Conservation (phyloP, 2,113 vertebrate species). For the Uria lomvia region DNA sequence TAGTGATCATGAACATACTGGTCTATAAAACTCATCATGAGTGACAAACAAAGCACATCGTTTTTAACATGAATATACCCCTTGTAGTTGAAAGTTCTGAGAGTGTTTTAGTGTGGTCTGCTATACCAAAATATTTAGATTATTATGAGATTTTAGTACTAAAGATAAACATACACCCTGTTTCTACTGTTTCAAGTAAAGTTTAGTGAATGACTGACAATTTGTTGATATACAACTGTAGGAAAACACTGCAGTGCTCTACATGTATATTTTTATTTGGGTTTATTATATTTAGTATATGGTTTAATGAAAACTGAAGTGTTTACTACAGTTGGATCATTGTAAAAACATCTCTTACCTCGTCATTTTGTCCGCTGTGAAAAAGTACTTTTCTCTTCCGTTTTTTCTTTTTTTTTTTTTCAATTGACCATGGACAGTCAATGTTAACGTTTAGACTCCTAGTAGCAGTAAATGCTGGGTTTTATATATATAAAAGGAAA, state of each 20-base stretch:
- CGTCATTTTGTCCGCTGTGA: constrained; percentile 58
- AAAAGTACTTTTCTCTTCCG: neutral
- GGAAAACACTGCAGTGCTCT: constrained; percentile 49
- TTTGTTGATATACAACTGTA: constrained; percentile 44
- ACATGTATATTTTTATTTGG: constrained; percentile 68
- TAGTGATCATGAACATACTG: neutral
- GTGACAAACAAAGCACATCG: constrained; percentile 21
- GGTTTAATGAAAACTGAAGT: constrained; percentile 62
- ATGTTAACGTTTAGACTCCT: constrained; percentile 45
- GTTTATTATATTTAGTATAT: constrained; percentile 50
- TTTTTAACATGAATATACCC: constrained; percentile 55
- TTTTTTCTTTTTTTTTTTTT: neutral
- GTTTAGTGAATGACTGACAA: constrained; percentile 26
- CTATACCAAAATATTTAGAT: constrained; percentile 64
- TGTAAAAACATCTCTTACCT: constrained; percentile 49
- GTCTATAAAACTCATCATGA: constrained; percentile 31
- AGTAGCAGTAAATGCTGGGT: constrained; percentile 55
- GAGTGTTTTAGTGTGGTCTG: constrained; percentile 63
- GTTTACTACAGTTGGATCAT: constrained; percentile 60
- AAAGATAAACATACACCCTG: constrained; percentile 8
- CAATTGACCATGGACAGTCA: constrained; percentile 20
- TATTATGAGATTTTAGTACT: constrained; percentile 23
- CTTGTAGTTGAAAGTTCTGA: constrained; percentile 51
- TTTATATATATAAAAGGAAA: constrained; percentile 59
- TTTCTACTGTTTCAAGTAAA: constrained; percentile 47